Percentiles rank a stretch among this genome's conserved stretches.
Evolutionary conservation across 1,140 invertebrate genomes (phyloP).

Genomic region (Apis dorsata): DNA sequence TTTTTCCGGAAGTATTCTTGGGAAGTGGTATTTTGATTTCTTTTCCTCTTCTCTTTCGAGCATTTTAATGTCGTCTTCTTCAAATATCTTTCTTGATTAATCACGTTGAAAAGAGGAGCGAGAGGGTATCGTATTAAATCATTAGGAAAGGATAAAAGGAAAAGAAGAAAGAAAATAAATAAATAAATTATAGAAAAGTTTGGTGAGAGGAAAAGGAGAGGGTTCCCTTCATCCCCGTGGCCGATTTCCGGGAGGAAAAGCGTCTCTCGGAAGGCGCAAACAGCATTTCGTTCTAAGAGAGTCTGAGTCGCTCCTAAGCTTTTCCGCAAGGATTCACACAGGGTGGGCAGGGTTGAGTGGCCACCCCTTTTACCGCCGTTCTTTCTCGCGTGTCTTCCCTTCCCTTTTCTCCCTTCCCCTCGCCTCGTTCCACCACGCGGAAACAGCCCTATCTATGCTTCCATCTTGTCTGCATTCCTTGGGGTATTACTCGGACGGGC

Average conservation of each 20-base stretch:
- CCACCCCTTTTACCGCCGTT: slow-evolving; percentile 61
- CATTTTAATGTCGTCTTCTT: too few species aligned
- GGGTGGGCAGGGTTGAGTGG: slow-evolving; percentile 46
- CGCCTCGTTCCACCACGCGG: slow-evolving; percentile 29
- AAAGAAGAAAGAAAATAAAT: too few species aligned
- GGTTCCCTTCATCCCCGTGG: neutral
- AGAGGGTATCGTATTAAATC: too few species aligned
- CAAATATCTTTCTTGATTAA: too few species aligned
- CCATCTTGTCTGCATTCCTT: slow-evolving; percentile 79
- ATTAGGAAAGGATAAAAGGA: neutral
- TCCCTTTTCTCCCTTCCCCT: neutral
- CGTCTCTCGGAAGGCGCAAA: slow-evolving; percentile 57
- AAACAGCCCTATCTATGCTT: slow-evolving; percentile 73
- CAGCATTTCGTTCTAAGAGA: slow-evolving; percentile 63
- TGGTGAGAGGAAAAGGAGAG: neutral
- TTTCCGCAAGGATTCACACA: slow-evolving; percentile 74
- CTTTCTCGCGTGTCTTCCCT: slow-evolving; percentile 28
- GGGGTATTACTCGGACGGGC: slow-evolving; percentile 75
- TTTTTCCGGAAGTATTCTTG: slow-evolving; percentile 2
- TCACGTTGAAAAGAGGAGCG: too few species aligned
- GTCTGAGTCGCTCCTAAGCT: slow-evolving; percentile 69
- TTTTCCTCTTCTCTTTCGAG: too few species aligned
- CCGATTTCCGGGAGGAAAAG: slow-evolving; percentile 22
- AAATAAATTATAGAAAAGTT: neutral
- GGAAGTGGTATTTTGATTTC: neutral